phyloP scores from a whole-genome alignment of 2,797 vertebrate genomes.

The Propithecus perrieri region DNA sequence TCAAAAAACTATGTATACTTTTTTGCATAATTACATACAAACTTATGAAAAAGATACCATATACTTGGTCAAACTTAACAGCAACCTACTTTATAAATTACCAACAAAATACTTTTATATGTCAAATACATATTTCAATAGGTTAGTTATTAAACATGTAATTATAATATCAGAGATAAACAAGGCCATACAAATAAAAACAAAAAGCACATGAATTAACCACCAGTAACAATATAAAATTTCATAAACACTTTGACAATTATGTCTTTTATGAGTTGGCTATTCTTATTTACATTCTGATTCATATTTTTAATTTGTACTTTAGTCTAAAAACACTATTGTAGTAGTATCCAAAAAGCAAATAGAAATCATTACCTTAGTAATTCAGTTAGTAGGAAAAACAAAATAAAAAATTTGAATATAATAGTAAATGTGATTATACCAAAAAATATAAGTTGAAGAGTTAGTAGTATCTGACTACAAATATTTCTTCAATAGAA shows the following conservation, averaged over 20 bases:
- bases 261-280: not conserved
- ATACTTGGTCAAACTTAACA: not conserved
- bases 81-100: not conserved
- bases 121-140: not conserved
- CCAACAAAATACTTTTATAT: not conserved
- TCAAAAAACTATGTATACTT: not conserved
- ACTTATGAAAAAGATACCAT: not conserved
- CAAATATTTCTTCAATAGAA: not conserved
- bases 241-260: not conserved
- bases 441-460: not conserved
- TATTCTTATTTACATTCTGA: not conserved
- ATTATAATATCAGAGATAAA: not conserved
- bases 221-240: not conserved
- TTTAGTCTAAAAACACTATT: not conserved
- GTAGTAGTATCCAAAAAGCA: not conserved
- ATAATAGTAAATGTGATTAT: not conserved
- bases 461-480: not conserved
- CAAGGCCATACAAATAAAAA: not conserved
- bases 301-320: not conserved
- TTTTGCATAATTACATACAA: not conserved
- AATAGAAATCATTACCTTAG: not conserved
- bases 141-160: not conserved
- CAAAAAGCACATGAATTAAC: not conserved
- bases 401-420: not conserved
- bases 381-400: not conserved